Base-by-base conservation (phyloP, 2,113 vertebrate genomes). In the Cardinalis cardinalis region DNA sequence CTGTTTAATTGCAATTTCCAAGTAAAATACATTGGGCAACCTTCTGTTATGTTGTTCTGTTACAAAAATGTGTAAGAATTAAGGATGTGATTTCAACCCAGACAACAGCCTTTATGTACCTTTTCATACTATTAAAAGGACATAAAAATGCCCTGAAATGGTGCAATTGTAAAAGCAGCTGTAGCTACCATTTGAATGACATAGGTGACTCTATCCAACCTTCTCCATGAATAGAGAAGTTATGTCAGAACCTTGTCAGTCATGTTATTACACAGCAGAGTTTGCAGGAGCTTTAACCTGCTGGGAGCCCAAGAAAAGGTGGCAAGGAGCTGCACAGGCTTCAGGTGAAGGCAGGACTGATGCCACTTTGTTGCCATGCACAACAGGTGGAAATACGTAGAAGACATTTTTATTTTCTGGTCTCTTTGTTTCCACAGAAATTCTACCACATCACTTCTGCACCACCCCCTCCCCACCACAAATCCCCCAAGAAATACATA, bases 1-100 rank as follows among this genome's bases (percentile, higher is more conserved):
- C 72, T 94, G 82, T 92, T 93, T 95, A 97, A 95, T 90, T 90
- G 68, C 81, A 85, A 95, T 93, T 95, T 92, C 83, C 77, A 93
- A 83, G 74, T 75, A 80, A 94, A 95, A 96, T 90, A 90, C 75
- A 73, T 83, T 75, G 90, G 93, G 74, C 43, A 94, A 82, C 63
- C 74, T 95, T 94, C 84, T 88, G 84, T 91, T 96, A 83, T 36
- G 74, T n/a, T 72, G 43, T 71, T 76, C 75, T 91, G 48, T 83
- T 90, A 84, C 44, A 83, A 94, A 92, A 91, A 69, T 2, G 4
- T 66, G 53, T 84, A 74, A 88, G 70, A 95, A 87, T 81, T 69
- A 79, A 92, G 65, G 38, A 87, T 70, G 51, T 86, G 59, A 89
- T 88, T 91, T 91, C 85, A 84, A 87, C 9, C 11, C n/a, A 55